phyloP scores from a whole-genome alignment of 1,140 invertebrate species.

The Trachymyrmex cornetzi region DNA sequence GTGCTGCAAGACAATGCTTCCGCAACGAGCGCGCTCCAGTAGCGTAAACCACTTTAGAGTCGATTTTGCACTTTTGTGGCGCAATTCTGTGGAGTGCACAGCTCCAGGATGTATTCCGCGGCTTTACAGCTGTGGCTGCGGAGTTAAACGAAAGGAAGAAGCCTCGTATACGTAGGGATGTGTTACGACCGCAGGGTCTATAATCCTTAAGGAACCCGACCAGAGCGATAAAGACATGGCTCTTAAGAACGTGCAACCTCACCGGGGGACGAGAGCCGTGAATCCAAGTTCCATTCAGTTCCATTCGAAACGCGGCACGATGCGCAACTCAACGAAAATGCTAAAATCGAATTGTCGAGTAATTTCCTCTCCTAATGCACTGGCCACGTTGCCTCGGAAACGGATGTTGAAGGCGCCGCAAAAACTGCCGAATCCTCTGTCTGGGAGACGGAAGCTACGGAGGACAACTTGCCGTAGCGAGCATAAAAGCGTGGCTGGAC shows the following conservation, averaged over 20 bases:
- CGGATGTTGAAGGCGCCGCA: slow-evolving; percentile 51
- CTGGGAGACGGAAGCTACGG: not conserved
- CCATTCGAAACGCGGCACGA: not conserved
- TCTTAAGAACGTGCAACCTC: not conserved
- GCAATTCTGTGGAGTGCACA: slow-evolving; percentile 1
- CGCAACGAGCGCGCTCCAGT: not conserved
- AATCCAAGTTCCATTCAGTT: slow-evolving; percentile 18
- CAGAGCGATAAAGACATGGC: slow-evolving; percentile 28
- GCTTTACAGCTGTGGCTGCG: slow-evolving; percentile 29
- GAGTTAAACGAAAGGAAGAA: slow-evolving; percentile 21
- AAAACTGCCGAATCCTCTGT: slow-evolving; percentile 65
- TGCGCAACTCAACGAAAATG: slow-evolving; percentile 65
- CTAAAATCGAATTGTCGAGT: slow-evolving; percentile 77
- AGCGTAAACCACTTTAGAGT: slow-evolving; percentile 50
- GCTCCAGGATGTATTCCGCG: slow-evolving; percentile 34
- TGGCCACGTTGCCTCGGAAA: slow-evolving; percentile 67
- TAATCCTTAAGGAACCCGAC: slow-evolving; percentile 47
- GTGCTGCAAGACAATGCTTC: slow-evolving; percentile 29
- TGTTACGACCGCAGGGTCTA: slow-evolving; percentile 36
- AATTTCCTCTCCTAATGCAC: slow-evolving; percentile 80
- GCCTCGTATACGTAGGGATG: slow-evolving; percentile 16
- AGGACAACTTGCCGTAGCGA: slow-evolving; percentile 9
- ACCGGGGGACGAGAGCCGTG: not conserved
- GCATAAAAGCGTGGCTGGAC: not conserved
- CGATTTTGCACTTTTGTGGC: slow-evolving; percentile 34